Percentiles rank a stretch among this genome's conserved stretches.
Evolutionary conservation across 2,797 vertebrate genomes (phyloP).

Genomic region (Phoeniculus purpureus): DNA sequence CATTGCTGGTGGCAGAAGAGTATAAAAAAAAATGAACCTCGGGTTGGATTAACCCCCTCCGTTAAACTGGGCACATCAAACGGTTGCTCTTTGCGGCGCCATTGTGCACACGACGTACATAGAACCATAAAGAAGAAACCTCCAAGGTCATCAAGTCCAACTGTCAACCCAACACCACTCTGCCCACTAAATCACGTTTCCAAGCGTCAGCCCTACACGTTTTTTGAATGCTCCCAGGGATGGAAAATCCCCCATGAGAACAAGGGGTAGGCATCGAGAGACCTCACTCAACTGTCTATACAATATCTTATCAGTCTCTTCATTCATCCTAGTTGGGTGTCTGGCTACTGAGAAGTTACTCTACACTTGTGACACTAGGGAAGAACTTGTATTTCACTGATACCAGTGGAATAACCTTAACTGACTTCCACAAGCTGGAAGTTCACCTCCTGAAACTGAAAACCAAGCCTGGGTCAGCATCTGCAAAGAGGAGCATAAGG

Average conservation of each 20-base stretch:
- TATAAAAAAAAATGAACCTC: rapidly evolving
- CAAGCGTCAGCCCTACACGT: no score
- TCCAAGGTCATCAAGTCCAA: no score
- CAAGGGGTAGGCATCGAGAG: no score
- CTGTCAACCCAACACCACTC: no score
- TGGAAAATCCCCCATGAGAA: no score
- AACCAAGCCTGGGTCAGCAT: background rate
- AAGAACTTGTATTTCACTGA: background rate
- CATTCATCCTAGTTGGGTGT: no score
- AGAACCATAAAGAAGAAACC: no score
- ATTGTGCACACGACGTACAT: rapidly evolving
- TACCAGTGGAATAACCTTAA: background rate
- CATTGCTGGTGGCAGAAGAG: slow-evolving; percentile 1
- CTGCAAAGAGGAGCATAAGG: background rate
- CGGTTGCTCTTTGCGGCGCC: background rate
- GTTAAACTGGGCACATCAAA: background rate
- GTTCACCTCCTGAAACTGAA: slow-evolving; percentile 10
- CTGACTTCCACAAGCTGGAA: background rate
- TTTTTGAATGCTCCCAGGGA: no score
- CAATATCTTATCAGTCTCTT: no score
- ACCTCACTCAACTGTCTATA: no score
- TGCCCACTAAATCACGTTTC: no score
- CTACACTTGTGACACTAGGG: background rate
- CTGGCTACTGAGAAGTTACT: background rate
- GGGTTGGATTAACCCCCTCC: background rate